phyloP scores from a whole-genome alignment of 2,797 vertebrate species.

The Echeneis naucrates region DNA sequence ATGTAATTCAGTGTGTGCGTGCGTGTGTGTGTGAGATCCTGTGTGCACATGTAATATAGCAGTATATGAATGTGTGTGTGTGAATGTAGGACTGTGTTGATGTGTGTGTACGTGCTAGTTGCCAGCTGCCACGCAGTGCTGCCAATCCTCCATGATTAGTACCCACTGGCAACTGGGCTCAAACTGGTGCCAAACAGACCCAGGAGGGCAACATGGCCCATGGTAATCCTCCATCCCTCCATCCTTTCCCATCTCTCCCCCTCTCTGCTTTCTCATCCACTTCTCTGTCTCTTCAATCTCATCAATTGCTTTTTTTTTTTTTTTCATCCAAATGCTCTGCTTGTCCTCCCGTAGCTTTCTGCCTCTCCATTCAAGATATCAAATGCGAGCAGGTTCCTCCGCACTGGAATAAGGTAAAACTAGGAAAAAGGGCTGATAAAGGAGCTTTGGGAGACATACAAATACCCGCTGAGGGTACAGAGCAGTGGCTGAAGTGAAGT shows the following conservation, averaged over 20 bases:
- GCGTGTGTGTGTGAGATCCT: constrained; percentile 58
- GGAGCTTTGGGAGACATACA: constrained; percentile 38
- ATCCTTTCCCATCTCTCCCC: constrained; percentile 79
- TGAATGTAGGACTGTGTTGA: constrained; percentile 57
- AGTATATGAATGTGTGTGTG: constrained; percentile 65
- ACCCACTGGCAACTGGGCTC: constrained; percentile 89
- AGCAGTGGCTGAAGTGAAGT: constrained; percentile 60
- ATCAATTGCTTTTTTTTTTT: constrained; percentile 59
- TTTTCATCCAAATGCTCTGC: constrained; percentile 77
- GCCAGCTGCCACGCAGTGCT: constrained; percentile 86
- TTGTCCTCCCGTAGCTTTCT: constrained; percentile 46
- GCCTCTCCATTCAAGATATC: constrained; percentile 61
- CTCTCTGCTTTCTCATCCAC: constrained; percentile 56
- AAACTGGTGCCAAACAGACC: constrained; percentile 87
- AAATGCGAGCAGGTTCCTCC: constrained; percentile 46
- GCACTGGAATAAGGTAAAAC: constrained; percentile 11
- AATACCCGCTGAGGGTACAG: constrained; percentile 44
- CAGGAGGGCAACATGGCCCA: constrained; percentile 83
- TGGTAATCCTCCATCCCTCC: constrained; percentile 77
- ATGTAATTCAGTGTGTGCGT: constrained; percentile 84
- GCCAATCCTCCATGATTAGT: constrained; percentile 90
- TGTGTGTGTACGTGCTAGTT: constrained; percentile 64
- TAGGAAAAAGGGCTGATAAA: constrained; percentile 21
- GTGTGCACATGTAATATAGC: constrained; percentile 66
- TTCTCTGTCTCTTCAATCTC: constrained; percentile 64